These are phyloP conservation scores for Anarhynchus alexandrinus DNA, from an alignment of 2,113 vertebrate genomes.

Conservation along the genomic window DNA sequence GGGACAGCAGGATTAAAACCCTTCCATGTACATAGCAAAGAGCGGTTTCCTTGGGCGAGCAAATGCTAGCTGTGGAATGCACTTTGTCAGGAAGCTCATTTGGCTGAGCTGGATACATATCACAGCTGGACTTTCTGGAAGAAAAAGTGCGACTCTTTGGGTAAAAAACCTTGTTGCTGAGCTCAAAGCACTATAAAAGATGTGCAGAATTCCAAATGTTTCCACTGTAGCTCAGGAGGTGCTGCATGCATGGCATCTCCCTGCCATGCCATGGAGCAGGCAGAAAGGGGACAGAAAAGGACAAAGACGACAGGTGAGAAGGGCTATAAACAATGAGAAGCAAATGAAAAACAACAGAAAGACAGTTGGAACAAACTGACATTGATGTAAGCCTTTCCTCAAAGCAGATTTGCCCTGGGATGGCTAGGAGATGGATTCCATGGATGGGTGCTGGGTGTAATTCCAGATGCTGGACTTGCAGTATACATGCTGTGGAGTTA, in stretches of 20 bases:
- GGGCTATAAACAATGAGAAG: neutral
- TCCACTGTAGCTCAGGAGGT: neutral
- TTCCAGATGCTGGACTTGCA: neutral
- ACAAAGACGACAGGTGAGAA: neutral
- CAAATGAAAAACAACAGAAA: neutral
- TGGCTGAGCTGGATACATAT: neutral
- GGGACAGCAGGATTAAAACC: neutral
- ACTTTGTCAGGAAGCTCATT: constrained; percentile 13
- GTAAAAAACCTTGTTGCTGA: neutral
- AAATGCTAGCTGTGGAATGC: neutral
- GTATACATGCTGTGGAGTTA: neutral
- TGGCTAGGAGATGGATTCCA: neutral
- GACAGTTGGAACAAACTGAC: neutral
- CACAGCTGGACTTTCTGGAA: constrained; percentile 27
- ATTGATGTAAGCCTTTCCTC: neutral
- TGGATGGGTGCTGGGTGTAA: neutral
- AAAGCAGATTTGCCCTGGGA: neutral
- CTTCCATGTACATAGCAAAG: neutral
- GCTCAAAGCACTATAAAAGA: neutral
- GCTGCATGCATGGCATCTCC: neutral
- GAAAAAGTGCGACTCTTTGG: neutral
- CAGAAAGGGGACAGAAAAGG: neutral
- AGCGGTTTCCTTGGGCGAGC: neutral
- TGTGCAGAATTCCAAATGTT: neutral
- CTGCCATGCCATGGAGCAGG: neutral